Percentiles rank a stretch among this genome's conserved stretches.
phyloP scores from a whole-genome alignment of 1,140 invertebrate genomes.

The Ephestia elutella region DNA sequence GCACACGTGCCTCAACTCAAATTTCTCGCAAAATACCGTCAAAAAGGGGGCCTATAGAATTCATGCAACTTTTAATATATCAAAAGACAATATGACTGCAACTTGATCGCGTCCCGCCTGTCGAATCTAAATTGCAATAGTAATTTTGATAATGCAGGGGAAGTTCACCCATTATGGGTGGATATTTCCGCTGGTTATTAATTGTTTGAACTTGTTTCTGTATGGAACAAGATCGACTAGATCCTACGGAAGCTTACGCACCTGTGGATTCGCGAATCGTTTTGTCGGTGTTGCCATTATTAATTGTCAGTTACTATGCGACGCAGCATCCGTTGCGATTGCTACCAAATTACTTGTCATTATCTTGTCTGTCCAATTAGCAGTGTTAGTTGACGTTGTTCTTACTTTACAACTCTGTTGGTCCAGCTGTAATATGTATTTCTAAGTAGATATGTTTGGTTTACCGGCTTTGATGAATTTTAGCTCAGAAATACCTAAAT shows the following conservation, averaged over 20 bases:
- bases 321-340: slow-evolving; percentile 43
- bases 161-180: slow-evolving; percentile 59
- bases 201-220: slow-evolving; percentile 50
- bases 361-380: slow-evolving; percentile 27
- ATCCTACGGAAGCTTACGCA: slow-evolving; percentile 51
- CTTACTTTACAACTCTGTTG: not conserved
- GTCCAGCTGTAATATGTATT: not conserved
- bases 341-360: slow-evolving; percentile 35
- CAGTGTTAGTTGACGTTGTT: slow-evolving; percentile 6
- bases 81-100: slow-evolving; percentile 56
- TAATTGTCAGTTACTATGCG: slow-evolving; percentile 52
- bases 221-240: slow-evolving; percentile 51
- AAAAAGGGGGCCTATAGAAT: slow-evolving; percentile 40
- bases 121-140: slow-evolving; percentile 60
- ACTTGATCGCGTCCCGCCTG: slow-evolving; percentile 57
- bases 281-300: slow-evolving; percentile 49
- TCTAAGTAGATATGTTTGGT: no score
- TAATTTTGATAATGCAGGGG: slow-evolving; percentile 67
- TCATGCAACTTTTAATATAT: slow-evolving; percentile 54
- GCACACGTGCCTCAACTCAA: slow-evolving; percentile 58
- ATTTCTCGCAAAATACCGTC: slow-evolving; percentile 37
- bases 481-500: no score
- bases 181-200: slow-evolving; percentile 62
- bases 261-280: slow-evolving; percentile 56
- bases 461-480: no score